These are phyloP conservation scores for Aphaenogaster rudis DNA, from an alignment of 1,140 invertebrate genomes.

Conservation along the genomic window DNA sequence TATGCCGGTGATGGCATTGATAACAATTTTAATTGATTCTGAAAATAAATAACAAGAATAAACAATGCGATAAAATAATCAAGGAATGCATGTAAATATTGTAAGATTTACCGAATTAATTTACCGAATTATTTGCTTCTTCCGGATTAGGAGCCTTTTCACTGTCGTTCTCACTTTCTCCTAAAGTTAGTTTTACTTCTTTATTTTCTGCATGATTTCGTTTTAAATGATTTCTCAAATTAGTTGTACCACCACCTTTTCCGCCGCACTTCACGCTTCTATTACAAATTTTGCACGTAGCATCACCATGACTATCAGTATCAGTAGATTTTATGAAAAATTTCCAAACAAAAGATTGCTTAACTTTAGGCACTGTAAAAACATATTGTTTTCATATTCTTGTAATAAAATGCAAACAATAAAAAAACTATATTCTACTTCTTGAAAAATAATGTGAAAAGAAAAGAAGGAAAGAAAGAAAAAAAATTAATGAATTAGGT, in stretches of 20 bases:
- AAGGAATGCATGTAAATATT: not conserved
- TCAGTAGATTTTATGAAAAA: not conserved
- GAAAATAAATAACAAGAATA: too few species aligned
- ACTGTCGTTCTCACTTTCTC: not conserved
- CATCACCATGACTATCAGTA: not conserved
- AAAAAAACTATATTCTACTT: not conserved
- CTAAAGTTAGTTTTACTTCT: not conserved
- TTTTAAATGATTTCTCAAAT: slow-evolving; percentile 8
- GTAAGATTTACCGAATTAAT: not conserved
- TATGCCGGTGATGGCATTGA: too few species aligned
- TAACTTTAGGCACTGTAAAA: slow-evolving; percentile 30
- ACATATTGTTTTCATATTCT: slow-evolving; percentile 2
- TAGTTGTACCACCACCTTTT: slow-evolving; percentile 15
- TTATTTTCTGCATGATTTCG: slow-evolving; percentile 17
- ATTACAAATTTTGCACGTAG: slow-evolving; percentile 26
- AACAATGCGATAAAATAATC: not conserved
- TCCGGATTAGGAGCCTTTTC: not conserved
- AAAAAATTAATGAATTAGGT: not conserved
- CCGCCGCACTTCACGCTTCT: not conserved
- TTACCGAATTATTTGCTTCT: not conserved
- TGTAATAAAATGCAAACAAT: not conserved
- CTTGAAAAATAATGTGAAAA: not conserved
- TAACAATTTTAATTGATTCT: too few species aligned
- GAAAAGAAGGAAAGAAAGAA: not conserved
- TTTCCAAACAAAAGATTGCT: slow-evolving; percentile 10